Conservation (phyloP, 53 echinoderm and acorn worm species). For the Paracentrotus lividus region DNA sequence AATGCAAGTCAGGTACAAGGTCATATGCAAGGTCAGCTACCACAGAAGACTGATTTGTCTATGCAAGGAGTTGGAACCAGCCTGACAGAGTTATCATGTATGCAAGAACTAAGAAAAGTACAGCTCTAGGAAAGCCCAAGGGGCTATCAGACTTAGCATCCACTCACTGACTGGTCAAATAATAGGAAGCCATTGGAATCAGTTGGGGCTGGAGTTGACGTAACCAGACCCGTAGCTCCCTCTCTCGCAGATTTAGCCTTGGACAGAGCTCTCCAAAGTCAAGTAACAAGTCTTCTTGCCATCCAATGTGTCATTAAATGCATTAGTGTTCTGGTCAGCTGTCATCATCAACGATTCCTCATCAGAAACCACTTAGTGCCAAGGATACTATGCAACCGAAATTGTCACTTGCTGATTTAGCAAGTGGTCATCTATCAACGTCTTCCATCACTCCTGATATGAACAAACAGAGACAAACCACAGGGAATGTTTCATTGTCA, state of each 20-base stretch:
- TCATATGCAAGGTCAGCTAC: not conserved
- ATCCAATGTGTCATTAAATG: not conserved
- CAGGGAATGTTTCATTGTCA: constrained; percentile 38
- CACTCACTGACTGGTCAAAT: not conserved
- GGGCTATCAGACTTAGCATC: not conserved
- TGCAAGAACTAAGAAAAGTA: not conserved
- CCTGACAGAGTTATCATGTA: constrained; percentile 17
- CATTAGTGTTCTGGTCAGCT: constrained; percentile 34
- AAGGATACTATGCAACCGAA: not conserved
- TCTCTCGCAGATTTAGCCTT: constrained; percentile 37
- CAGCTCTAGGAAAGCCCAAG: not conserved
- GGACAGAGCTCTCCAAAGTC: not conserved
- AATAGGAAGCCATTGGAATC: not conserved
- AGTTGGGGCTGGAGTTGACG: not conserved
- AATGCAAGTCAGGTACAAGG: not conserved
- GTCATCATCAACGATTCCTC: not conserved
- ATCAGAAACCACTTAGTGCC: not conserved
- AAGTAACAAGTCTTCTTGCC: not conserved
- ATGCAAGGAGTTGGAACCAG: constrained; percentile 52
- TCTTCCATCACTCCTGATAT: constrained; percentile 3
- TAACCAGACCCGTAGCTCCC: not conserved
- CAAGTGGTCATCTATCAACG: not conserved
- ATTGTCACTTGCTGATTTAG: constrained; percentile 38
- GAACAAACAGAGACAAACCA: constrained; percentile 9
- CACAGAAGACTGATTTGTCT: constrained; percentile 8